phyloP scores from a whole-genome alignment of 2,113 vertebrate genomes.

The Zapus hudsonius region DNA sequence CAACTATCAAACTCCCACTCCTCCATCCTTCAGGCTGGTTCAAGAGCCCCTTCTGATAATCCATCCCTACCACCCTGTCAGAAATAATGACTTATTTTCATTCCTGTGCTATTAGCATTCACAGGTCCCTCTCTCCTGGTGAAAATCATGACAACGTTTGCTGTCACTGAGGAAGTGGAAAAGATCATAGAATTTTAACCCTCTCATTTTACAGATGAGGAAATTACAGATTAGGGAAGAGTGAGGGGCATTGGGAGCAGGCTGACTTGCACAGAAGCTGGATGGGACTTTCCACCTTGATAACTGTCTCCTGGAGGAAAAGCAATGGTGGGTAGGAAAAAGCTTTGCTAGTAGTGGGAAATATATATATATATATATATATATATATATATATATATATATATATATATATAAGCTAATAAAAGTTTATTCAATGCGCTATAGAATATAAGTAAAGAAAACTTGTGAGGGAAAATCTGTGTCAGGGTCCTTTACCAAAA shows the following conservation, averaged over 20 bases:
- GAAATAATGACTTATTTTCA: background rate
- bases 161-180: background rate
- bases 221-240: background rate
- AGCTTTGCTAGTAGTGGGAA: background rate
- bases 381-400: too few relatives aligned
- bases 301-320: background rate
- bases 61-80: background rate
- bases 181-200: background rate
- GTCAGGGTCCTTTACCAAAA: background rate
- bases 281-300: background rate
- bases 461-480: too few relatives aligned
- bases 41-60: background rate
- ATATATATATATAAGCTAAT: slow-evolving; percentile 2
- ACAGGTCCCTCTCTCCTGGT: background rate
- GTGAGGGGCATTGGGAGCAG: background rate
- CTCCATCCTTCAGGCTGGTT: background rate
- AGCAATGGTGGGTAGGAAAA: background rate
- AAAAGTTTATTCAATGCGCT: background rate
- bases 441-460: background rate
- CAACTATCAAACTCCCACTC: background rate
- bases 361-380: too few relatives aligned
- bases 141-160: background rate
- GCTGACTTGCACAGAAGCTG: background rate
- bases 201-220: background rate
- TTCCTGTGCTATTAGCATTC: background rate